Conservation (phyloP, 2,797 vertebrate genomes). For the Tinamus major region DNA sequence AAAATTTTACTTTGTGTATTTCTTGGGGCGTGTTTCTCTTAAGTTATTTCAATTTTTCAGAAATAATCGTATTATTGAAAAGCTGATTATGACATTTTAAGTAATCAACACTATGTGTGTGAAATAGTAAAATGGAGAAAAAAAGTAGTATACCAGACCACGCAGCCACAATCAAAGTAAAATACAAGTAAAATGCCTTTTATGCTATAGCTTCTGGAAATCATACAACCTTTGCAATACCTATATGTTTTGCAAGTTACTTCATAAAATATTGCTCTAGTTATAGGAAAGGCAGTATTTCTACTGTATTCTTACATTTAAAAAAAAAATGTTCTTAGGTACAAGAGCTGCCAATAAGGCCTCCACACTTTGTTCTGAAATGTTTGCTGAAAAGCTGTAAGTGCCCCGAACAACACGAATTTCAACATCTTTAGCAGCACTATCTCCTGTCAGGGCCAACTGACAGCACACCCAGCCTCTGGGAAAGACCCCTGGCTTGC, state of each 20-base stretch:
- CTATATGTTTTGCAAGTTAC: background rate
- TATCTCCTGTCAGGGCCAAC: conserved; percentile 36
- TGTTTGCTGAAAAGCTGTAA: background rate
- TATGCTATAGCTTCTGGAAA: background rate
- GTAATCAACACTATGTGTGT: background rate
- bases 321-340: background rate
- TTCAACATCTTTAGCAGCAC: conserved; percentile 7
- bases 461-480: conserved; percentile 9
- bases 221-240: background rate
- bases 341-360: background rate
- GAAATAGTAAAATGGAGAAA: background rate
- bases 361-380: conserved; percentile 12
- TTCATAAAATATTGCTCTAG: background rate
- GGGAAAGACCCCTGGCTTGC: background rate
- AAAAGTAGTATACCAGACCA: background rate
- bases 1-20: background rate
- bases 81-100: background rate
- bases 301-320: rapidly evolving
- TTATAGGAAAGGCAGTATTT: background rate
- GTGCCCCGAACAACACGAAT: conserved; percentile 13
- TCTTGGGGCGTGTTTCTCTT: background rate
- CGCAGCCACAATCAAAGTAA: background rate
- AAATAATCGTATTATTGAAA: background rate
- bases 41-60: background rate
- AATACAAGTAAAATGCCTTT: background rate